These are phyloP conservation scores for Perodicticus potto DNA, from an alignment of 2,797 vertebrate species.

Conservation along the genomic window DNA sequence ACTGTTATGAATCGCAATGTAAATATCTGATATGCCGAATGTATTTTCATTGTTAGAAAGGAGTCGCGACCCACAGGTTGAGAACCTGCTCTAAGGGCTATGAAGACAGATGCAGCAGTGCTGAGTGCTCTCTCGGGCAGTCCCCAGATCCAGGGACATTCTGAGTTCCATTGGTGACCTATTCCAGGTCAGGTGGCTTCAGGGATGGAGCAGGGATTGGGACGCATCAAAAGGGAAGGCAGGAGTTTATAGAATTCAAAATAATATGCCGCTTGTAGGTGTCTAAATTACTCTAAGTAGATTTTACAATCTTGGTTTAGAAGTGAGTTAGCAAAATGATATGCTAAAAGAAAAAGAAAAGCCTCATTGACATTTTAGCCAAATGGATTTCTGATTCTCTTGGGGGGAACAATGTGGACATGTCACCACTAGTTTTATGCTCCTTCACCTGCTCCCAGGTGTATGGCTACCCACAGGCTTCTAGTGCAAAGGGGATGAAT, in stretches of 20 bases:
- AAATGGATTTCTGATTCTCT: not conserved
- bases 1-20: too few relatives aligned
- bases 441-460: not conserved
- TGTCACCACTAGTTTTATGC: not conserved
- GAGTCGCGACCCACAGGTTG: too few relatives aligned
- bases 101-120: not conserved
- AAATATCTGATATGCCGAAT: too few relatives aligned
- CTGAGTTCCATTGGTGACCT: not conserved
- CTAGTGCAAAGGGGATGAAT: not conserved
- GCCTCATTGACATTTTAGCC: not conserved
- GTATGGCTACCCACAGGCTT: accelerated
- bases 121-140: not conserved
- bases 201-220: not conserved
- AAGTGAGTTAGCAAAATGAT: not conserved
- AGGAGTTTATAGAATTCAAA: not conserved
- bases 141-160: not conserved
- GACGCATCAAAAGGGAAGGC: not conserved
- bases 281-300: not conserved
- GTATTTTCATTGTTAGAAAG: too few relatives aligned
- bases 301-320: slow-evolving; percentile 41
- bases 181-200: not conserved
- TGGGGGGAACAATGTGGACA: not conserved
- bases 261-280: slow-evolving; percentile 25
- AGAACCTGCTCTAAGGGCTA: not conserved
- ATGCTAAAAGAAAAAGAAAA: not conserved